Evolutionary conservation across 1,140 invertebrate genomes (phyloP).

Genomic region (Cotesia chilonis): DNA sequence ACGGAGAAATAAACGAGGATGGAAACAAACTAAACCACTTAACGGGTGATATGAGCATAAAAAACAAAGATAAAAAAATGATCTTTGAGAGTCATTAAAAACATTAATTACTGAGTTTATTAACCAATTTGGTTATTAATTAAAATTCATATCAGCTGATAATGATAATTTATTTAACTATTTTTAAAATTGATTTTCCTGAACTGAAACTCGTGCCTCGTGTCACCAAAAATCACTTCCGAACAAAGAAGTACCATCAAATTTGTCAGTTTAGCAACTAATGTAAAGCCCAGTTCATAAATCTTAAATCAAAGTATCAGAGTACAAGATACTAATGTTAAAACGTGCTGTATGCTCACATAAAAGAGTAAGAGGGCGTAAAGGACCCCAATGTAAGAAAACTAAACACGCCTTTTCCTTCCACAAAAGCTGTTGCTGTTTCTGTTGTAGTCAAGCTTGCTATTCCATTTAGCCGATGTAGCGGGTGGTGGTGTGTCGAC

Average conservation of each 20-base stretch:
- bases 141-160: no score
- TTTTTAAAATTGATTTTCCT: no score
- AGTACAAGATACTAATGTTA: not conserved
- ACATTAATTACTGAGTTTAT: no score
- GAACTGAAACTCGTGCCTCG: no score
- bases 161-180: no score
- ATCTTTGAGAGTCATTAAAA: no score
- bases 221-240: not conserved
- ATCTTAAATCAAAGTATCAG: not conserved
- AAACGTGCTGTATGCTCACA: not conserved
- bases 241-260: constrained; percentile 29
- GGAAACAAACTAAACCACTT: no score
- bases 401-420: constrained; percentile 23
- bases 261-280: constrained; percentile 33
- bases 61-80: no score
- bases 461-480: constrained; percentile 9
- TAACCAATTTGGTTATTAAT: not conserved
- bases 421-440: constrained; percentile 17
- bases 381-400: constrained; percentile 1
- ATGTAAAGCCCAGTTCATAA: constrained; percentile 8
- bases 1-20: no score
- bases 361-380: not conserved
- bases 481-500: constrained; percentile 23
- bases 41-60: no score
- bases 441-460: no score